Base-by-base conservation (phyloP, 1,140 invertebrate species). In the Hylaeus volcanicus region DNA sequence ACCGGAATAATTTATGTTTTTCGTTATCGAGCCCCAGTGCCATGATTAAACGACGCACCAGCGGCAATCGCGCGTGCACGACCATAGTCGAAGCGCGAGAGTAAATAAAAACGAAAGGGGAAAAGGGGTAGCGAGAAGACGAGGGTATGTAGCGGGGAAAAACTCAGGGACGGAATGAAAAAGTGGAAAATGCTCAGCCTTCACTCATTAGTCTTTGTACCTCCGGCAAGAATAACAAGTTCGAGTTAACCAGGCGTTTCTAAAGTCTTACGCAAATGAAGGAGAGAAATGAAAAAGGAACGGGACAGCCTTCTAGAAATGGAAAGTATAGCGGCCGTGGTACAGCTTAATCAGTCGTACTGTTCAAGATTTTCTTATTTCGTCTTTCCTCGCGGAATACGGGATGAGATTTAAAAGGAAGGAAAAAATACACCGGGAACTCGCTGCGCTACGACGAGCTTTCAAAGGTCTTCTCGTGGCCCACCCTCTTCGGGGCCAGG, bases 311-410 rank as follows among this genome's bases (percentile, higher is more conserved):
- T 60, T 61, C 79, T 53, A 55, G 73, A 80, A 80, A 80, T 69
- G 79, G 73, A 80, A 79, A 78, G 79, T 77, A 79, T 69, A 68
- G 45, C 73, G 60, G 39, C 37, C 6, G 8, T 78, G 72, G 83
- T 82, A 85, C 88, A 81, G 87, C 88, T 89, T 88, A 86, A 89
- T 88, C 87, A 84, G 83, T 89, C 82, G 82, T 82, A 82, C 82
- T 74, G 86, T 86, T 82, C 79, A 69, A 63, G 72, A 68, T 75
- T 82, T 78, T 79, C 70, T 73, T 80, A 75, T 75, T 80, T 68
- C 73, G 43, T 80, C 55, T 48, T 43, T 39, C 9, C 45, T 61
- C n/a, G 45, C 55, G 64, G 79, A 80, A 80, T 80, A 75, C 73
- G 64, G 55, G 72, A 80, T 75, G 79, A 80, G 79, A 80, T 80